phyloP scores from a whole-genome alignment of 2,797 vertebrate genomes.

The Liparis tanakae region DNA sequence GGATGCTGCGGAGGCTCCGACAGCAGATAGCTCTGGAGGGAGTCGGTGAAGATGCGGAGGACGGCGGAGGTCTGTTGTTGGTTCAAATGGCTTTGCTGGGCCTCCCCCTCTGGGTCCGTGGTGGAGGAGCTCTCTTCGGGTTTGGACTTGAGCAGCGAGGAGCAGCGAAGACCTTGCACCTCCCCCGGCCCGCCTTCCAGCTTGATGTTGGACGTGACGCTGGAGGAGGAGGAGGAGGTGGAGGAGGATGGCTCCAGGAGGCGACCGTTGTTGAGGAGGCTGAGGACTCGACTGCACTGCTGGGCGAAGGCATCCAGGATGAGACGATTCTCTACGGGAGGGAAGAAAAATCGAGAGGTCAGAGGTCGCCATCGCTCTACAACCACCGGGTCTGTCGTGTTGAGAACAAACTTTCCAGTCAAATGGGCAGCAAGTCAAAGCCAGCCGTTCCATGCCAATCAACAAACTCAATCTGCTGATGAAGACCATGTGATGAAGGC shows the following conservation, averaged over 20 bases:
- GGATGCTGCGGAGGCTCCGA: slow-evolving; percentile 81
- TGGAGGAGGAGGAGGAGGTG: slow-evolving; percentile 52
- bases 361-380: not conserved
- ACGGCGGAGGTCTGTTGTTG: slow-evolving; percentile 96
- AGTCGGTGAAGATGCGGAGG: slow-evolving; percentile 96
- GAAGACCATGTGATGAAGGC: not conserved
- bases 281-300: slow-evolving; percentile 97
- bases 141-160: slow-evolving; percentile 86
- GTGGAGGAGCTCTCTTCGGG: slow-evolving; percentile 81
- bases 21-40: slow-evolving; percentile 95
- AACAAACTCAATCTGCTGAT: slow-evolving; percentile 1
- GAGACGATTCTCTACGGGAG: slow-evolving; percentile 92
- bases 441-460: not conserved
- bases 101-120: slow-evolving; percentile 86
- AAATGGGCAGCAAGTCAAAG: not conserved
- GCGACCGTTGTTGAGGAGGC: slow-evolving; percentile 95
- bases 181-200: slow-evolving; percentile 82
- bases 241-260: slow-evolving; percentile 89
- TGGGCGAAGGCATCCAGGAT: slow-evolving; percentile 98
- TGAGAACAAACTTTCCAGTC: not conserved
- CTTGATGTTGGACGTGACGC: slow-evolving; percentile 90
- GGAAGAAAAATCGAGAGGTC: not conserved
- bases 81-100: slow-evolving; percentile 87
- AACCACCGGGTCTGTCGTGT: not conserved
- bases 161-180: slow-evolving; percentile 75